A percentile compares a stretch with the other conserved stretches of the same genome.
Conservation (phyloP, 2,797 vertebrate genomes). For the Enteromius treurensis region DNA sequence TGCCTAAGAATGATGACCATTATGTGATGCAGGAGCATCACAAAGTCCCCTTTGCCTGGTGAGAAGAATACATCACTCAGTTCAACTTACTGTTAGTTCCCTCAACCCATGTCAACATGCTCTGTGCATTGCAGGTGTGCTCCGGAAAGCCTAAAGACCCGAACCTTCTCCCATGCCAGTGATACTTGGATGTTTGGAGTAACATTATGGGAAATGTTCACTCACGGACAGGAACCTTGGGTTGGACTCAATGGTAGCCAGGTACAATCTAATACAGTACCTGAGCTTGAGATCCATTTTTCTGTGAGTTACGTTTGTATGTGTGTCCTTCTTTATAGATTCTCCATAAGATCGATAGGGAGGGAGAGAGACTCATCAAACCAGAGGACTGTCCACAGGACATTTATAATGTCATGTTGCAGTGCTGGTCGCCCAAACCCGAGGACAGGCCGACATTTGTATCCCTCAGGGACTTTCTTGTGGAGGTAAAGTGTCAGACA, state of each 20-base stretch:
- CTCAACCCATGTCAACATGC: not conserved
- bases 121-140: constrained; percentile 84
- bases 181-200: constrained; percentile 99
- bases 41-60: constrained; percentile 98
- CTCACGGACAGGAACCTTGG: constrained; percentile 97
- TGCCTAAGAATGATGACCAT: constrained; percentile 93
- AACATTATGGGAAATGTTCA: constrained; percentile 98
- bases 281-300: not conserved
- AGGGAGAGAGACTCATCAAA: constrained; percentile 87
- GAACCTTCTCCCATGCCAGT: constrained; percentile 94
- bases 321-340: constrained; percentile 76
- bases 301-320: not conserved
- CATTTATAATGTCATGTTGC: constrained; percentile 96
- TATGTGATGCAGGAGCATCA: constrained; percentile 98
- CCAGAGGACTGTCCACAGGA: constrained; percentile 97
- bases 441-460: constrained; percentile 95
- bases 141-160: constrained; percentile 94
- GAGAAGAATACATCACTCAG: constrained; percentile 44
- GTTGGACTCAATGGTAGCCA: constrained; percentile 95
- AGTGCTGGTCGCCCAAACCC: constrained; percentile 96
- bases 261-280: constrained; percentile 68
- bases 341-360: constrained; percentile 96
- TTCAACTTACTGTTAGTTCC: not conserved
- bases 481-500: constrained; percentile 80
- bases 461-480: constrained; percentile 92